These are phyloP conservation scores for Triops cancriformis DNA, from an alignment of 1,140 invertebrate species.

Conservation along the genomic window DNA sequence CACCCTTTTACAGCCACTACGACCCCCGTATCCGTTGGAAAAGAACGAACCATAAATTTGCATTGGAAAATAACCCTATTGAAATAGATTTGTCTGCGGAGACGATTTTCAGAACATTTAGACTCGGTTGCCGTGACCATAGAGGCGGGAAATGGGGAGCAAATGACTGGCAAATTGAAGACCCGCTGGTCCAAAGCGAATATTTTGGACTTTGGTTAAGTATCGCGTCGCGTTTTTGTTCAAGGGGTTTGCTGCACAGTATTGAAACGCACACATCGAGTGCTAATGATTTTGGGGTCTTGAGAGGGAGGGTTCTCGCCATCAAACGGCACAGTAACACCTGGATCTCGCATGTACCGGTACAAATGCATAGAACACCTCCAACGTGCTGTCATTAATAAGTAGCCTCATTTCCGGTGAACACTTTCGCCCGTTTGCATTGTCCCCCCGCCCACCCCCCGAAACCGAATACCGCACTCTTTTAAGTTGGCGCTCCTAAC, in stretches of 20 bases:
- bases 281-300: not conserved
- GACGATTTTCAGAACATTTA: constrained; percentile 1
- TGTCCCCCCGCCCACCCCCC: not conserved
- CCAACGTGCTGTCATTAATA: not conserved
- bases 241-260: too few relatives aligned
- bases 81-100: not conserved
- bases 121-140: not conserved
- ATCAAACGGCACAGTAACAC: not conserved
- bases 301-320: not conserved
- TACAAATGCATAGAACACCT: not conserved
- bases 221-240: too few relatives aligned
- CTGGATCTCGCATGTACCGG: not conserved
- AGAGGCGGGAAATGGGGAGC: constrained; percentile 1
- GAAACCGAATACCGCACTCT: not conserved
- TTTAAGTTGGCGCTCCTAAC: not conserved
- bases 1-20: not conserved
- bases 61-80: not conserved
- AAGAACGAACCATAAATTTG: not conserved
- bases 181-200: not conserved
- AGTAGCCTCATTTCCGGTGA: not conserved
- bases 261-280: not conserved
- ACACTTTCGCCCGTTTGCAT: not conserved
- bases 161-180: not conserved
- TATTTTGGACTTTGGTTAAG: too few relatives aligned
- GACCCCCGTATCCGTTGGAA: not conserved